Conservation (phyloP, 2,888 invertebrate species). For the Tipula confusa region DNA sequence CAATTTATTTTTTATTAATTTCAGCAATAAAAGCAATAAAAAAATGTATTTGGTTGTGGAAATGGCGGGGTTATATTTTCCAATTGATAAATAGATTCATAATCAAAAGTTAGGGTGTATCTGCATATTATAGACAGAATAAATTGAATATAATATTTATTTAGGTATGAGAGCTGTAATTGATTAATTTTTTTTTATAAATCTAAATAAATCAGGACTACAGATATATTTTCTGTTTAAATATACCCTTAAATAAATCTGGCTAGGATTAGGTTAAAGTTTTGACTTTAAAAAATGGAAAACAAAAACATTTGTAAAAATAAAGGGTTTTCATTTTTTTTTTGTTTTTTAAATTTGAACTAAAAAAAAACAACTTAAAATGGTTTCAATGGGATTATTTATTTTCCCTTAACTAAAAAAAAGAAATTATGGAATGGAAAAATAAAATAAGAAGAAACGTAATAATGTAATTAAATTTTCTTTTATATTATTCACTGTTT, state of each 20-base stretch:
- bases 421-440: neutral
- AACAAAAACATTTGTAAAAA: neutral
- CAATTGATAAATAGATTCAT: neutral
- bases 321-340: neutral
- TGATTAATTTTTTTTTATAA: neutral
- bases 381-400: slow-evolving; percentile 12
- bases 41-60: neutral
- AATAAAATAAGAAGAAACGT: neutral
- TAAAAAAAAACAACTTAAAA: neutral
- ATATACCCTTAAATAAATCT: neutral
- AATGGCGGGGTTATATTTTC: neutral
- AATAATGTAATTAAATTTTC: slow-evolving; percentile 20
- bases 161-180: neutral
- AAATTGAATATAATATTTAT: neutral
- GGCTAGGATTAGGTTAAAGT: neutral
- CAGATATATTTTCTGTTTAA: neutral
- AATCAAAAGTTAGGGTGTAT: neutral
- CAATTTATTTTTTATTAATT: slow-evolving; percentile 3
- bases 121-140: neutral
- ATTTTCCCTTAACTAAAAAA: neutral
- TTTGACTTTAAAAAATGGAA: neutral
- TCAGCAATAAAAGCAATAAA: neutral
- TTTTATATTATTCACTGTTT: neutral
- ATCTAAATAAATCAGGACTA: neutral
- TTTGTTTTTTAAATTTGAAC: neutral